Base-by-base conservation (phyloP, 2,888 invertebrate genomes). In the Cheilosia impressa region DNA sequence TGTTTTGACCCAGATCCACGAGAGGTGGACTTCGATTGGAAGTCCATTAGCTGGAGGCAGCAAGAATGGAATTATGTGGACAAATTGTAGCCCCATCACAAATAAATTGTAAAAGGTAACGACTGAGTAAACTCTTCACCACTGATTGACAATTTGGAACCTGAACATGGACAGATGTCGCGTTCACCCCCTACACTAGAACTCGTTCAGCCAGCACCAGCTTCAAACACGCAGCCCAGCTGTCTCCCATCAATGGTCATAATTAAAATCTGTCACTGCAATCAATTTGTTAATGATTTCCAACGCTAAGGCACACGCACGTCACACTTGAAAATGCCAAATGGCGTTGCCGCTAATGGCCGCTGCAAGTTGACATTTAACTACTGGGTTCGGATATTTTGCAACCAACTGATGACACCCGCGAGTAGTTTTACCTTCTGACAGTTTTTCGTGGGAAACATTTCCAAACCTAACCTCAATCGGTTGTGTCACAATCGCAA, bases 191-290 rank as follows among this genome's bases (percentile, higher is more conserved):
- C 24, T 15, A 6, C 22, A 10, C 9, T 9, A 10, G 52, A 27
- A 27, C 52, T 52, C 24, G 24, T 52, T 52, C 24, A 22, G 13
- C 22, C 10, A 4, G 24, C 55, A 71, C 71, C 41, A 52, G 24
- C 22, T 66, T 45, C 27, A 27, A 34, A 41, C 53, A 43, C 50
- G 24, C 58, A 41, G 47, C 13, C 38, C 41, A 38, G 41, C 50
- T 79, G 69, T 65, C 75, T 65, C 60, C 65, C 43, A 80, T 80
- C 52, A 82, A 52, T 75, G 4, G 13, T 80, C 52, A 45, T 80
- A 84, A 83, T 69, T 79, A 79, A 84, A 75, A 79, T 75, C 80
- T 84, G 84, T 80, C 73, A 69, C 53, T 68, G 52, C 69, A 63
- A 84, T 84, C 69, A 73, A 34, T 66, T 68, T 57, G 62, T 38